Conservation (phyloP, 2,113 vertebrate genomes). For the Heterochromis multidens region DNA sequence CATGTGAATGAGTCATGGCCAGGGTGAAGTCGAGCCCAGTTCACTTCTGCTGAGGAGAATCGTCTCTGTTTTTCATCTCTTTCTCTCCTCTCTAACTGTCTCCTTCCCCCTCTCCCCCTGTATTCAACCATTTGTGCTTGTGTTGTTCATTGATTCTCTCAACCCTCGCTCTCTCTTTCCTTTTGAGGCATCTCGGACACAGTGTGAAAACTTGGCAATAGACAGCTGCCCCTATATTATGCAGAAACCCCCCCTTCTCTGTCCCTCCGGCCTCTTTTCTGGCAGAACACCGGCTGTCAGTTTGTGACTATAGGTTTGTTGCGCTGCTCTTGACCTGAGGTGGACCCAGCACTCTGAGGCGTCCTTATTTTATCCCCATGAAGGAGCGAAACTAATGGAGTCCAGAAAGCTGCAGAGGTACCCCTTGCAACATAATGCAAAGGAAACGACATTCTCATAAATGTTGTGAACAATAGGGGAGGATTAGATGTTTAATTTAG, state of each 20-base stretch:
- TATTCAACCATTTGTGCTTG: background rate
- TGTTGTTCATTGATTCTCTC: constrained; percentile 6
- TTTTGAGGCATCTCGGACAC: constrained; percentile 50
- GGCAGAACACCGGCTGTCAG: constrained; percentile 52
- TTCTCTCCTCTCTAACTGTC: background rate
- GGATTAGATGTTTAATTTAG: background rate
- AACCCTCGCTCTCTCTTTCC: background rate
- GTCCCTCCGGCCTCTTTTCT: constrained; percentile 38
- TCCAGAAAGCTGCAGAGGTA: background rate
- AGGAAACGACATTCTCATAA: background rate
- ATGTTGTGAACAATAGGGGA: background rate
- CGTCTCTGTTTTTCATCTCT: background rate
- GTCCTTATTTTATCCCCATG: constrained; percentile 22
- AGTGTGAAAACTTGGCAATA: constrained; percentile 63
- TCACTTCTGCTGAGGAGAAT: constrained; percentile 48
- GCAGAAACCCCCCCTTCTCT: background rate
- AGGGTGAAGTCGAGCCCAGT: constrained; percentile 62
- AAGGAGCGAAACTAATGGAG: constrained; percentile 50
- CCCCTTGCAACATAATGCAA: background rate
- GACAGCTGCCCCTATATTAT: constrained; percentile 46
- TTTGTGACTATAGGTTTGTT: constrained; percentile 44
- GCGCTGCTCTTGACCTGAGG: constrained; percentile 50
- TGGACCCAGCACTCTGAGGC: constrained; percentile 34
- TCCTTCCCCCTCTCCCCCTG: background rate
- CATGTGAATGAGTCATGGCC: constrained; percentile 63